phyloP scores from a whole-genome alignment of 2,113 vertebrate genomes.

The Calyptommatus sinebrachiatus region DNA sequence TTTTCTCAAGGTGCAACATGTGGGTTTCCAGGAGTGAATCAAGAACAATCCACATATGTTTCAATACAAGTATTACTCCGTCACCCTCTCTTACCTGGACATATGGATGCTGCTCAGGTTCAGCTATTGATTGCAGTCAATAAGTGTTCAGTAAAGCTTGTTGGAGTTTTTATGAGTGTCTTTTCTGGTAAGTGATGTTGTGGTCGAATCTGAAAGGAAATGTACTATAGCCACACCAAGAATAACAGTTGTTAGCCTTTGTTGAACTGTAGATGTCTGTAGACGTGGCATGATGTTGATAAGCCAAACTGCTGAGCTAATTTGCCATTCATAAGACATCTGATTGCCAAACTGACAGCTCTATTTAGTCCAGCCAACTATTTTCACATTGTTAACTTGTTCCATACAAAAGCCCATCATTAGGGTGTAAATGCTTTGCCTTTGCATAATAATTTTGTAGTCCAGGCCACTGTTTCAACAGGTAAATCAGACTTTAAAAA shows the following conservation, averaged over 20 bases:
- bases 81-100: conserved; percentile 11
- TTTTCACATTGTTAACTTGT: background rate
- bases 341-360: no score
- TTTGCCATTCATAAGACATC: background rate
- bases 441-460: background rate
- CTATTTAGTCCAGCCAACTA: no score
- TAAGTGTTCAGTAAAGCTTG: rapidly evolving
- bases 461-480: no score
- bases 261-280: background rate
- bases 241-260: background rate
- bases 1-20: background rate
- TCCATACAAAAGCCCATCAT: background rate
- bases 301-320: background rate
- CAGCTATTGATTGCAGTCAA: background rate
- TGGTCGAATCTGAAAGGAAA: conserved; percentile 45
- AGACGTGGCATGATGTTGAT: background rate
- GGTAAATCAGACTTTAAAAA: no score
- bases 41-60: background rate
- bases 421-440: background rate
- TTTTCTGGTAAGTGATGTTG: background rate
- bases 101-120: background rate
- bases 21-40: background rate
- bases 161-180: background rate
- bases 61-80: background rate
- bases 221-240: rapidly evolving